Conservation (phyloP, 2,797 vertebrate species). For the Coccyzus lansbergi region DNA sequence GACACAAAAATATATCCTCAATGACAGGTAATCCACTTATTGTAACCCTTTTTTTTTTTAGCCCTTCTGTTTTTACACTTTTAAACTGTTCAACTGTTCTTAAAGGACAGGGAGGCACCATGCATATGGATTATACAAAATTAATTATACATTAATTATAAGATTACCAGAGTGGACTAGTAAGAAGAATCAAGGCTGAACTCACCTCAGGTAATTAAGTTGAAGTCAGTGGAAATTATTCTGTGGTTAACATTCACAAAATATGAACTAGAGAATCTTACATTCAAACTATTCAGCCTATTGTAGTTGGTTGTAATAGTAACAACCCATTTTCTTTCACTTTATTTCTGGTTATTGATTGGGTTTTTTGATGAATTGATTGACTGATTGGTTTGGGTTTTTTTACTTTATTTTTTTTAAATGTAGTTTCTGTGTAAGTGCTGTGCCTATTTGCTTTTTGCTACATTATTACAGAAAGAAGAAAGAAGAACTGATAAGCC, state of each 20-base stretch:
- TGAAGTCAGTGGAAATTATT: background rate
- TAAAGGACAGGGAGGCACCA: background rate
- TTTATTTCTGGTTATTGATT: background rate
- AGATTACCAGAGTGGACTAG: background rate
- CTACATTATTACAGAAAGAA: background rate
- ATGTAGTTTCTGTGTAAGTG: background rate
- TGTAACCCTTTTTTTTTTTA: background rate
- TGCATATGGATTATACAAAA: background rate
- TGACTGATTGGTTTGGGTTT: background rate
- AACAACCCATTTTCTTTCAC: no score
- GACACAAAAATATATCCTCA: background rate
- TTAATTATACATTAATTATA: no score
- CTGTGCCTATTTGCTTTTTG: background rate
- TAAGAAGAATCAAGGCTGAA: background rate
- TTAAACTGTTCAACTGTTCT: background rate
- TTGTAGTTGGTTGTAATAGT: fast-evolving
- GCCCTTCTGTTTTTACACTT: background rate
- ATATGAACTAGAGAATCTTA: background rate
- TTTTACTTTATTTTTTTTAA: background rate
- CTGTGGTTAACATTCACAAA: background rate
- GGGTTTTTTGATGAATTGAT: no score
- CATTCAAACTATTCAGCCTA: background rate
- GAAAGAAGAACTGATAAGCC: background rate
- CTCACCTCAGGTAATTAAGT: background rate
- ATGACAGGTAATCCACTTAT: background rate